Evolutionary conservation across 2,113 vertebrate species (phyloP).

Genomic region (Odocoileus virginianus): DNA sequence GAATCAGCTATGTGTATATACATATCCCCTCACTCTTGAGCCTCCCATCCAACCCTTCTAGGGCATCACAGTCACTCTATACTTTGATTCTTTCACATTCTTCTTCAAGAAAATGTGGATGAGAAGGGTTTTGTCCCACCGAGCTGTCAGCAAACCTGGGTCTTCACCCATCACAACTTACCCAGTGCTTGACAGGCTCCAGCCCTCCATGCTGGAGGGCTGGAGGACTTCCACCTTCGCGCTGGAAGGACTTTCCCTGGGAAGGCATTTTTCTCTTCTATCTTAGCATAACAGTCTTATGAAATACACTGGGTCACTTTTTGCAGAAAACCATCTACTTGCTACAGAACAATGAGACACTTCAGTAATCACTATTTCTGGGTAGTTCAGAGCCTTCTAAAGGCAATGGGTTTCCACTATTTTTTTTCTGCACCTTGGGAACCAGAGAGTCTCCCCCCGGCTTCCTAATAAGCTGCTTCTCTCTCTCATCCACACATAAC

Average conservation of each 20-base stretch:
- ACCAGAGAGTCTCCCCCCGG: neutral
- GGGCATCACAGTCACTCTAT: neutral
- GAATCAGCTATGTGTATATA: neutral
- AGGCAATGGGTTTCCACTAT: neutral
- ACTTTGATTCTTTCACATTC: neutral
- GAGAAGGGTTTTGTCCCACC: neutral
- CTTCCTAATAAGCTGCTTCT: neutral
- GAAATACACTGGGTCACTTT: neutral
- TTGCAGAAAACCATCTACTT: neutral
- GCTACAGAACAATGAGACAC: neutral
- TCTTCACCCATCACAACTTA: neutral
- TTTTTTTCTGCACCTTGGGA: neutral
- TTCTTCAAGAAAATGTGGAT: neutral
- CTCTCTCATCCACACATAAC: neutral
- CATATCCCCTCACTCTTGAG: neutral
- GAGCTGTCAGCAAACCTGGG: neutral
- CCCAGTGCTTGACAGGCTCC: neutral
- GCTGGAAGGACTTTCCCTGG: neutral
- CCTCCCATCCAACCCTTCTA: neutral
- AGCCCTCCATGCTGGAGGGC: neutral
- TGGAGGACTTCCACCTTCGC: neutral
- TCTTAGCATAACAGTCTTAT: neutral
- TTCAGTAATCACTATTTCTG: neutral
- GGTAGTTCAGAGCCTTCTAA: neutral
- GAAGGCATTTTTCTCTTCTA: neutral